Evolutionary conservation across 2,888 invertebrate species (phyloP), one percentile per base, ranked within the genome.

Genomic region (Philereme transversata): DNA sequence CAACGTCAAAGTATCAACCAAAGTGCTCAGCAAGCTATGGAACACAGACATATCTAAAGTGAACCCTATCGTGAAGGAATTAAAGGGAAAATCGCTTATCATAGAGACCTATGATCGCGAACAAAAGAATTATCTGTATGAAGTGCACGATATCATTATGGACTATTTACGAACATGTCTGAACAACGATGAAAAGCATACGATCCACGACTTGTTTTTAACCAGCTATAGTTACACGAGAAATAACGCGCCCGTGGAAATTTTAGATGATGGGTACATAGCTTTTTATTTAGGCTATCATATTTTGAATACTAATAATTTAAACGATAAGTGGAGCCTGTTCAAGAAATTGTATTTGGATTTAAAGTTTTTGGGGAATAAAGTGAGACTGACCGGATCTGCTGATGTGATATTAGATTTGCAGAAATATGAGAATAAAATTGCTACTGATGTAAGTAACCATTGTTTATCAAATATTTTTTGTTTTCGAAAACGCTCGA

Each of bases 241-340:
- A 49, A 80, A 84, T 5, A 90, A 93, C 69, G 93, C 93, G 0
- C 84, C 91, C 35, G 88, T 94, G 1, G 93, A 94, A 60, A 90
- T 96, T 11, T 94, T 94, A 0, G 93, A 95, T 65, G 96, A 96
- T 75, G 95, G 95, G 51, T 96, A 96, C 74, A 95, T 96, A 71
- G 94, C 94, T 8, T 95, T 93, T 41, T 96, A 95, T 74, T 93
- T 96, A 52, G 96, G 95, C 5, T 94, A 96, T 75, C 96, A 96
- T 81, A 87, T 96, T 60, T 88, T 93, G 60, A 74, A 86, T 36
- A 94, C 95, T 3, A 81, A 88, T 36, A 84, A 91, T 71, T 68
- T 75, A 22, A 81, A 84, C 46, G 83, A 88, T 45, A 84, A 79
- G 59, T 93, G 88, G 81, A 78, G 86, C 5, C 85, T 94, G 67